Base-by-base conservation (phyloP, 2,888 invertebrate genomes). In the Buathra laborator region DNA sequence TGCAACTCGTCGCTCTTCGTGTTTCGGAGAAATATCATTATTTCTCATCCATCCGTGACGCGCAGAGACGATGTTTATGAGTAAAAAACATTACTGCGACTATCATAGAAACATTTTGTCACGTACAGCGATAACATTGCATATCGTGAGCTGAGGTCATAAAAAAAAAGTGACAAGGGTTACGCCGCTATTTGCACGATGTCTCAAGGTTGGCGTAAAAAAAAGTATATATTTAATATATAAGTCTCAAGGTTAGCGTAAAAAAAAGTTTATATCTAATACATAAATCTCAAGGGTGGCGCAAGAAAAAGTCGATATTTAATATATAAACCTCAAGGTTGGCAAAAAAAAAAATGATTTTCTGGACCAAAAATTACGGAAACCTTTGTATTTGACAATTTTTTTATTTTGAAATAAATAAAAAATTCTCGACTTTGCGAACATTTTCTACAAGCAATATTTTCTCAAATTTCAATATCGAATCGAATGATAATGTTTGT, bases 1-100 rank as follows among this genome's bases (percentile, higher is more conserved):
- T 37, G 37, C 37, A 37, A 37, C 37, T 66, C n/a, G 32, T 62
- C 62, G 32, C 29, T 62, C 32, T 62, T 62, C 62, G 62, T 62
- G 32, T 32, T 62, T 29, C 24, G 4, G 3, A 29, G n/a, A 32
- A 62, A 62, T 32, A 32, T 6, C 12, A 48, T 3, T 29, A 62
- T 62, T n/a, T 62, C 29, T n/a, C 62, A 14, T 29, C 14, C 62
- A 14, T 29, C 62, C 62, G 62, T 32, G 32, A 62, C 24, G 32
- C 62, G 32, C 62, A 14, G 7, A 32, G 29, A 62, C 32, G 62
- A 62, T 62, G 3, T 14, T 62, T 62, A 29, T 14, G 14, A 24
- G 10, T 32, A 6, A 29, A 37, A 66, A 43, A 66, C 3, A 24
- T 19, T 16, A 43, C 16, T 43, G 7, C 43, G 43, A 66, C 19